Evolutionary conservation across 1,140 invertebrate species (phyloP), one percentile per base, ranked within the genome.

Genomic region (Chionoecetes opilio): DNA sequence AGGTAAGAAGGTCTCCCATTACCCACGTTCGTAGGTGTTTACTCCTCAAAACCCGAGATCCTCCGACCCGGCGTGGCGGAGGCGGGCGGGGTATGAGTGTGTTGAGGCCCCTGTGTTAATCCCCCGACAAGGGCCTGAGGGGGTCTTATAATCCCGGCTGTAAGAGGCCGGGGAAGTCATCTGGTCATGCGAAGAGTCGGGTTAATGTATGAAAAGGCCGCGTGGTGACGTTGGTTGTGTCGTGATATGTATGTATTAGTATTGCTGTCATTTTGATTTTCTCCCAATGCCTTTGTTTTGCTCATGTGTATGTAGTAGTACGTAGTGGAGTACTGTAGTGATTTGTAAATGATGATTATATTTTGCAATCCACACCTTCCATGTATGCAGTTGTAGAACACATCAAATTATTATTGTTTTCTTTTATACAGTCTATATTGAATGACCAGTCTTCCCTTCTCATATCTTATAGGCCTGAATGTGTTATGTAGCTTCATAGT

Each of bases 271-370:
- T 0, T 1, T n/a, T 75, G 11, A n/a, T 75, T 53, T 53, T 53
- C 21, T 53, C 21, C 21, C 63, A 26, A 75, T n/a, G 63, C 63
- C 63, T 75, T 46, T 75, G 21, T 75, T 75, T 75, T 75, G 63
- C 63, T 75, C 63, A 75, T 75, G 63, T 75, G 63, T 75, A 75
- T 75, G 11, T 75, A 75, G 63, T 75, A 46, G 5, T 8, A 14
- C 41, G 21, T n/a, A 75, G 63, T 53, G 21, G 63, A n/a, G n/a
- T n/a, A n/a, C 63, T n/a, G 63, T 75, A 75, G 63, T 75, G 46
- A 53, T 53, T 53, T 9, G n/a, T 75, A 75, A 75, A 75, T 75
- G 63, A 75, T 75, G 63, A 75, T n/a, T 75, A 26, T 75, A 75
- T 75, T 75, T 75, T 75, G 63, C n/a, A 75, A n/a, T 75, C n/a